Evolutionary conservation across 2,113 vertebrate genomes (phyloP).

Genomic region (Sceloporus undulatus): DNA sequence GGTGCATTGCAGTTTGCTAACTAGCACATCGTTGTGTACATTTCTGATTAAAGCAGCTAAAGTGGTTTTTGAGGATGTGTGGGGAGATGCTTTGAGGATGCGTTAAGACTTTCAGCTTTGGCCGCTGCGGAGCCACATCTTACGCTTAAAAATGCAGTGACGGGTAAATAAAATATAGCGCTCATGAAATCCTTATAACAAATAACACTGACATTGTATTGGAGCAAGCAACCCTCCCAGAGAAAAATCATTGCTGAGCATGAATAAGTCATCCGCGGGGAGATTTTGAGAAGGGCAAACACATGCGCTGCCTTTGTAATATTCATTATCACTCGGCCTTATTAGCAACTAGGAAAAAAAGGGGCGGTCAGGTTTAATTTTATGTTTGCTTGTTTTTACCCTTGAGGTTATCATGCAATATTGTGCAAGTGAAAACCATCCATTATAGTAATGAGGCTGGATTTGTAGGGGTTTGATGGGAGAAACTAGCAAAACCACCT

Average conservation of each 20-base stretch:
- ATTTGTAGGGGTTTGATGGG: no score
- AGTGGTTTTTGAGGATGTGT: not conserved
- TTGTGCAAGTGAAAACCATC: no score
- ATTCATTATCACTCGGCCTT: slow-evolving; percentile 2
- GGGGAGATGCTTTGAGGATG: not conserved
- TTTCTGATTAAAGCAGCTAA: not conserved
- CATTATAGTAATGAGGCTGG: no score
- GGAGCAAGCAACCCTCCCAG: not conserved
- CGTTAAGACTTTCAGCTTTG: not conserved
- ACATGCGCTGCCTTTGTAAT: not conserved
- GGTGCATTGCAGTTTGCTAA: not conserved
- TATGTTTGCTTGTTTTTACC: not conserved
- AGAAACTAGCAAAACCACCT: no score
- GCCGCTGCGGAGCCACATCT: not conserved
- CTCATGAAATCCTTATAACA: slow-evolving; percentile 10
- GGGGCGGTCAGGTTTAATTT: not conserved
- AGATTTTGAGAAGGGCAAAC: not conserved
- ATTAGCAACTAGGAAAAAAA: not conserved
- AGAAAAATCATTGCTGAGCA: not conserved
- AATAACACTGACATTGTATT: slow-evolving; percentile 4
- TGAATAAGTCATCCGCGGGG: not conserved
- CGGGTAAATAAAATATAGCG: slow-evolving; percentile 25
- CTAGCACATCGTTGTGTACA: not conserved
- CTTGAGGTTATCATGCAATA: not conserved
- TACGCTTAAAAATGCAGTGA: not conserved